phyloP scores from a whole-genome alignment of 2,888 invertebrate species.

The Chalcosyrphus nemorum region DNA sequence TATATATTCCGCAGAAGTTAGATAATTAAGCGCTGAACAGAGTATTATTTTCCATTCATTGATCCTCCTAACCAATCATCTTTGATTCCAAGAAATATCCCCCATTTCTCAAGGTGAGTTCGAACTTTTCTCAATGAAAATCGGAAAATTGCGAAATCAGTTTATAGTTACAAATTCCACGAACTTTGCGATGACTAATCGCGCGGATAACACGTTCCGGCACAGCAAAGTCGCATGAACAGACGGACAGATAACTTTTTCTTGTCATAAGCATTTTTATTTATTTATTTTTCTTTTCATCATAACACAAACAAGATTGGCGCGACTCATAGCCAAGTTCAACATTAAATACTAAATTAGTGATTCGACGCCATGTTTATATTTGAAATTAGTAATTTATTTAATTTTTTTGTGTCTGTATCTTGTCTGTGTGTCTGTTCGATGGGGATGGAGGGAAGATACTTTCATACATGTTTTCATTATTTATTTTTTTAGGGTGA shows the following conservation, averaged over 20 bases:
- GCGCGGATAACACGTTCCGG: background rate
- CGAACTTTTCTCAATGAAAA: background rate
- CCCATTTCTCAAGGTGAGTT: background rate
- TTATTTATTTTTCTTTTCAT: background rate
- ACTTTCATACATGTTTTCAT: too few relatives aligned
- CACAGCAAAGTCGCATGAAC: background rate
- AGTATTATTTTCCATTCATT: slow-evolving; percentile 6
- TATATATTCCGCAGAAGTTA: background rate
- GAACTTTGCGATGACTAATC: slow-evolving; percentile 18
- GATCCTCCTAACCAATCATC: background rate
- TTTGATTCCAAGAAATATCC: background rate
- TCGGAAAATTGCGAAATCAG: slow-evolving; percentile 12
- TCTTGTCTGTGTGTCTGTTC: background rate
- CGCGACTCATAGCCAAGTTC: background rate
- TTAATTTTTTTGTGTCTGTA: background rate
- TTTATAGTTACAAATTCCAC: slow-evolving; percentile 17
- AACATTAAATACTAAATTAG: background rate
- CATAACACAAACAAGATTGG: background rate
- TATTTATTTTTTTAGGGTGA: slow-evolving; percentile 16
- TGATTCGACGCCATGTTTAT: background rate
- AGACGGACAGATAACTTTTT: slow-evolving; percentile 3
- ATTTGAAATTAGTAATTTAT: background rate
- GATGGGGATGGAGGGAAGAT: background rate
- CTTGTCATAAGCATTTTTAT: background rate
- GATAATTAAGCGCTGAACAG: background rate